These are phyloP conservation scores for Mythimna loreyi DNA, from an alignment of 2,888 invertebrate genomes.

Conservation along the genomic window DNA sequence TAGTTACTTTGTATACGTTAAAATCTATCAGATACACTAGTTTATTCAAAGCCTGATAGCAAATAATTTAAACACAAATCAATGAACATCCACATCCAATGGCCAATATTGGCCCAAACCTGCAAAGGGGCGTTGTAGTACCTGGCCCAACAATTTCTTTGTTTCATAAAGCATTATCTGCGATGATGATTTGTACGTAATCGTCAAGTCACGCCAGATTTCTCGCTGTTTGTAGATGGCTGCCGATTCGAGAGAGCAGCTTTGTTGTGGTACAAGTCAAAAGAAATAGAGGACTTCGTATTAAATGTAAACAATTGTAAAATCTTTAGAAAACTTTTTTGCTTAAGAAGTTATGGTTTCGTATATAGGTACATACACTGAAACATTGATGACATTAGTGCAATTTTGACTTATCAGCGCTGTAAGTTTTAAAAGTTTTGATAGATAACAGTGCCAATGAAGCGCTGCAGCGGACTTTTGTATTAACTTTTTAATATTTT, in stretches of 20 bases:
- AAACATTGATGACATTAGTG: too few species aligned
- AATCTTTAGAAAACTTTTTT: too few species aligned
- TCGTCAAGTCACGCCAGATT: constrained; percentile 76
- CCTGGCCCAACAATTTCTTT: constrained; percentile 57
- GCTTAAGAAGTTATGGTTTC: too few species aligned
- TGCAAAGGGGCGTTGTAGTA: constrained; percentile 30
- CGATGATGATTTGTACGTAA: constrained; percentile 68
- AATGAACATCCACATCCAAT: not conserved
- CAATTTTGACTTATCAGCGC: too few species aligned
- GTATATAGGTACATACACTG: too few species aligned
- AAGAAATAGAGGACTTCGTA: constrained; percentile 9
- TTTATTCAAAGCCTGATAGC: too few species aligned
- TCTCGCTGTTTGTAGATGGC: constrained; percentile 77
- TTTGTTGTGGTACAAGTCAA: constrained; percentile 58
- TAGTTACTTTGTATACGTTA: too few species aligned
- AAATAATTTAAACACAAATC: not conserved
- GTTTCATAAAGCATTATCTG: constrained; percentile 65
- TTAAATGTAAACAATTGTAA: not conserved
- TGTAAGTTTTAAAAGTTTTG: too few species aligned
- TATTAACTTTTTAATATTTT: too few species aligned
- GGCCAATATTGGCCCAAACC: not conserved
- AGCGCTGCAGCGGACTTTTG: too few species aligned
- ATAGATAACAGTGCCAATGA: too few species aligned
- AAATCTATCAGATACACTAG: too few species aligned
- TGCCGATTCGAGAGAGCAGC: constrained; percentile 71